A percentile compares a stretch with the other conserved stretches of the same genome.
Conservation (phyloP, 2,113 vertebrate genomes). For the Solenodon paradoxus region DNA sequence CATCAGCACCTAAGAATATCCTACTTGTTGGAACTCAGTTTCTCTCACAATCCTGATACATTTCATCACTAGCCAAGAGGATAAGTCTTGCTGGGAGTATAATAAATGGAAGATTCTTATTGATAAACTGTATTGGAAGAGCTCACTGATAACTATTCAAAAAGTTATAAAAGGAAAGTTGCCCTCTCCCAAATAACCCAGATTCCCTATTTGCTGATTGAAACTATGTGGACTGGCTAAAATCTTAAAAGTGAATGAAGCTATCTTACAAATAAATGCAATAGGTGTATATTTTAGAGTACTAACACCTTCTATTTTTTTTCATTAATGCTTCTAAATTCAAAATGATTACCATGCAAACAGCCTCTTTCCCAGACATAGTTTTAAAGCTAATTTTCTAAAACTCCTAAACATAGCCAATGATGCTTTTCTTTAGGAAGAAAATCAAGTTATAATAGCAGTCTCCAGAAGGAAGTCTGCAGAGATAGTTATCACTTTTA, state of each 20-base stretch:
- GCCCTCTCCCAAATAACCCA: neutral
- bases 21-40: neutral
- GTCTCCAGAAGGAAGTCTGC: neutral
- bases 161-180: neutral
- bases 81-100: neutral
- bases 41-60: neutral
- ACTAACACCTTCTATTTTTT: slow-evolving; percentile 12
- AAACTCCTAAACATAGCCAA: neutral
- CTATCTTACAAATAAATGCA: slow-evolving; percentile 1
- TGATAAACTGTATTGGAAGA: neutral
- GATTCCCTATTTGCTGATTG: neutral
- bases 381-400: slow-evolving; percentile 26
- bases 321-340: slow-evolving; percentile 32
- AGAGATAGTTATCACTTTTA: neutral
- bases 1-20: neutral
- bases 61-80: neutral
- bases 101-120: slow-evolving; percentile 26
- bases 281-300: neutral
- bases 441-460: slow-evolving; percentile 28
- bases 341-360: neutral
- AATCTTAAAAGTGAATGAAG: slow-evolving; percentile 16
- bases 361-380: neutral
- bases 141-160: neutral
- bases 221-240: slow-evolving; percentile 12
- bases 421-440: neutral